Conservation (phyloP, 2,797 vertebrate species). For the Sebastes hubbsi region DNA sequence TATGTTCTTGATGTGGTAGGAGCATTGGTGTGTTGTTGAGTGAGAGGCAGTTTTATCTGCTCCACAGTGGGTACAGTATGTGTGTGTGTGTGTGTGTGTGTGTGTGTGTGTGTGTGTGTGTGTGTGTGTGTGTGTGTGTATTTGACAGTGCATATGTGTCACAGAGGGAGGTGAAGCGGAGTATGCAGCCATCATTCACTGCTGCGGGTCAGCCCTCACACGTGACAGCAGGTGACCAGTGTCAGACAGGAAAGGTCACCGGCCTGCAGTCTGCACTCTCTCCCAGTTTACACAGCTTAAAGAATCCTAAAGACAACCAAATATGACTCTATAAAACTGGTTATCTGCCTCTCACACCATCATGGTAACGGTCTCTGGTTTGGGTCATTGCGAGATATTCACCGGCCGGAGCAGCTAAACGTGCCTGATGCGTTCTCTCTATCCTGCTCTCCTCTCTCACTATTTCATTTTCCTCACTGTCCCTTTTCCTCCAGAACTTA, state of each 20-base stretch:
- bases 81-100: slow-evolving; percentile 7
- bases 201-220: slow-evolving; percentile 68
- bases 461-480: slow-evolving; percentile 34
- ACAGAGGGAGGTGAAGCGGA: slow-evolving; percentile 36
- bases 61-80: slow-evolving; percentile 18
- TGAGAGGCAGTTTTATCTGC: slow-evolving; percentile 54
- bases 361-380: slow-evolving; percentile 4
- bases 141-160: slow-evolving; percentile 20
- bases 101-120: slow-evolving; percentile 5
- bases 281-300: slow-evolving; percentile 47
- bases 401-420: neutral
- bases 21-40: slow-evolving; percentile 60
- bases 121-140: slow-evolving; percentile 3
- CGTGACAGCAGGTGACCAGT: slow-evolving; percentile 73
- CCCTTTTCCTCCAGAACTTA: slow-evolving; percentile 38
- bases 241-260: slow-evolving; percentile 77
- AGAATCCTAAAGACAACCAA: slow-evolving; percentile 44
- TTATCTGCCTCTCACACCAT: slow-evolving; percentile 31
- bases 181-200: slow-evolving; percentile 66
- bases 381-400: slow-evolving; percentile 27
- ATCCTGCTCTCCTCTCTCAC: slow-evolving; percentile 15
- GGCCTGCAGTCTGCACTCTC: slow-evolving; percentile 43
- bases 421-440: slow-evolving; percentile 22
- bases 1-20: slow-evolving; percentile 68
- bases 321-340: slow-evolving; percentile 26